Evolutionary conservation across 1,140 invertebrate genomes (phyloP).

Genomic region (Microplitis demolitor): DNA sequence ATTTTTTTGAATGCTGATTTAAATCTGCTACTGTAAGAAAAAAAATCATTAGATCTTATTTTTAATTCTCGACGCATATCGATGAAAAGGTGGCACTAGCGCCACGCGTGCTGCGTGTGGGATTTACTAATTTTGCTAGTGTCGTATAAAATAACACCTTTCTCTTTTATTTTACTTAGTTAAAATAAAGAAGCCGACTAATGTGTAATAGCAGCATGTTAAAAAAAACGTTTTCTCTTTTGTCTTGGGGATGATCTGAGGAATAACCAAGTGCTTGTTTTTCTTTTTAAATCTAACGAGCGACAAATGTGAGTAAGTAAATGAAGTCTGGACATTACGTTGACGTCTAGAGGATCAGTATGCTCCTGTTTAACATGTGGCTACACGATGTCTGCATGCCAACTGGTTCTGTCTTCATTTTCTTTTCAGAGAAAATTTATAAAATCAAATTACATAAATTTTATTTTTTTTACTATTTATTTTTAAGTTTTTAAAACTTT

Average conservation of each 20-base stretch:
- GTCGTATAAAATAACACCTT: neutral
- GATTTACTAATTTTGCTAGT: conserved; percentile 35
- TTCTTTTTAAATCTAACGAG: too few species aligned
- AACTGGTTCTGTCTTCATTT: neutral
- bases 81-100: neutral
- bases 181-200: neutral
- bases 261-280: too few species aligned
- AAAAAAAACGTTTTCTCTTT: too few species aligned
- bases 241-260: too few species aligned
- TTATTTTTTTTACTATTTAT: too few species aligned
- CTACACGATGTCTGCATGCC: conserved; percentile 11
- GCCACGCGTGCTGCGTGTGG: conserved; percentile 23
- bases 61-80: conserved; percentile 13
- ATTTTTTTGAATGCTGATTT: neutral
- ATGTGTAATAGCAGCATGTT: too few species aligned
- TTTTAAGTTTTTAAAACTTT: too few species aligned
- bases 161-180: neutral
- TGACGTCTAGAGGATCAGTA: neutral
- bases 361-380: conserved; percentile 13
- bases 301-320: too few species aligned
- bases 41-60: neutral
- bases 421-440: neutral
- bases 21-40: conserved; percentile 1
- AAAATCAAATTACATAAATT: too few species aligned
- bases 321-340: neutral